These are phyloP conservation scores for Carduelis carduelis DNA, from an alignment of 2,797 vertebrate genomes.

Conservation along the genomic window DNA sequence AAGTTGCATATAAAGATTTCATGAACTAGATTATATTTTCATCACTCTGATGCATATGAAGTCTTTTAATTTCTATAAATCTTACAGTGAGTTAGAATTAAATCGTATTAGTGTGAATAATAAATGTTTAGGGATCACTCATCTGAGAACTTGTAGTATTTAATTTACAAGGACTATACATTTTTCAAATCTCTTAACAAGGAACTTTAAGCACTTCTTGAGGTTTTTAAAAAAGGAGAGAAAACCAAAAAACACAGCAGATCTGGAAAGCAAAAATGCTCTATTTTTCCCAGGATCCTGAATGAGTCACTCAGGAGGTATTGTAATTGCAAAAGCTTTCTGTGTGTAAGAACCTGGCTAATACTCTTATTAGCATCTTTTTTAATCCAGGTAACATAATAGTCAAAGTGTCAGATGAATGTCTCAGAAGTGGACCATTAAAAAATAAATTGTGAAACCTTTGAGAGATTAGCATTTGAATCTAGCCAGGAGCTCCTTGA, in stretches of 20 bases:
- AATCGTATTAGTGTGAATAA: constrained; percentile 70
- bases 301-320: constrained; percentile 61
- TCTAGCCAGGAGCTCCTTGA: constrained; percentile 66
- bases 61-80: constrained; percentile 74
- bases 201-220: constrained; percentile 54
- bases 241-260: neutral
- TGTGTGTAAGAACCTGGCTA: constrained; percentile 64
- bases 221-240: neutral
- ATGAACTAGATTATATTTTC: constrained; percentile 73
- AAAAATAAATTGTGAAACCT: constrained; percentile 76
- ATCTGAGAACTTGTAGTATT: constrained; percentile 65
- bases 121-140: constrained; percentile 71
- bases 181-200: constrained; percentile 65
- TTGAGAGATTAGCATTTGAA: constrained; percentile 71
- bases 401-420: constrained; percentile 64
- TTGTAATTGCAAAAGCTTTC: constrained; percentile 68
- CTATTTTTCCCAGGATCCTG: constrained; percentile 42
- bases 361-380: constrained; percentile 71
- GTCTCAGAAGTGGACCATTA: constrained; percentile 77
- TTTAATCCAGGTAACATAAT: constrained; percentile 74
- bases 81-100: constrained; percentile 65
- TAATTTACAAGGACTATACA: constrained; percentile 68
- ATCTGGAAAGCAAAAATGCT: constrained; percentile 18
- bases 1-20: constrained; percentile 61
- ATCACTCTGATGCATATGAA: constrained; percentile 69